A percentile compares a stretch with the other conserved stretches of the same genome.
Conservation (phyloP, 2,113 vertebrate genomes). For the Cynoglossus semilaevis region DNA sequence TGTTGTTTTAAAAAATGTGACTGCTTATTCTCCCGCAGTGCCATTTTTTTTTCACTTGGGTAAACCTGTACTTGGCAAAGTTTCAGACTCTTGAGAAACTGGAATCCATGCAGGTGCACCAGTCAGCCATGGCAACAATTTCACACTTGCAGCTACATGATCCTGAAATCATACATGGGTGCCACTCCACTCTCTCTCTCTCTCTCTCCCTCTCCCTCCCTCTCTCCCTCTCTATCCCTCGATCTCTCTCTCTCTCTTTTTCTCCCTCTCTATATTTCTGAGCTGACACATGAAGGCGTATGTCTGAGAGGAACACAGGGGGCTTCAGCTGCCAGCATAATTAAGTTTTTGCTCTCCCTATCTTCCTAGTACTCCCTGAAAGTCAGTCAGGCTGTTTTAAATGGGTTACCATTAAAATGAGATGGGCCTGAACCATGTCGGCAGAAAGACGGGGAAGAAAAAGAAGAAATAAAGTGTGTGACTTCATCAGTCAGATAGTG, state of each 20-base stretch:
- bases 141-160: slow-evolving; percentile 31
- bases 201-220: slow-evolving; percentile 18
- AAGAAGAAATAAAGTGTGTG: slow-evolving; percentile 12
- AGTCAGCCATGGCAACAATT: slow-evolving; percentile 40
- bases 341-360: slow-evolving; percentile 43
- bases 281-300: slow-evolving; percentile 26
- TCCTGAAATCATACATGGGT: slow-evolving; percentile 11
- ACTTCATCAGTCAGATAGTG: slow-evolving; percentile 3
- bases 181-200: slow-evolving; percentile 26
- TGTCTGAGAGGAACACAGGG: slow-evolving; percentile 10
- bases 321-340: slow-evolving; percentile 29
- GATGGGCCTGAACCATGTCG: slow-evolving; percentile 7
- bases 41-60: too few relatives aligned
- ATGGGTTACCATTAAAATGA: slow-evolving; percentile 14
- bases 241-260: slow-evolving; percentile 6
- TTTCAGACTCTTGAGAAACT: slow-evolving; percentile 19
- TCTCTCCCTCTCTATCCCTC: slow-evolving; percentile 27
- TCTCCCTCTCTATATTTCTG: neutral
- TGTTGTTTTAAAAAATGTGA: neutral
- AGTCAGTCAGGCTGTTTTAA: slow-evolving; percentile 11
- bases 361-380: slow-evolving; percentile 18
- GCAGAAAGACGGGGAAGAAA: slow-evolving; percentile 8
- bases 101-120: slow-evolving; percentile 38
- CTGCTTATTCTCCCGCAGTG: neutral
- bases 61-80: slow-evolving; percentile 16